Conservation (phyloP, 2,113 vertebrate genomes). For the Sitta europaea region DNA sequence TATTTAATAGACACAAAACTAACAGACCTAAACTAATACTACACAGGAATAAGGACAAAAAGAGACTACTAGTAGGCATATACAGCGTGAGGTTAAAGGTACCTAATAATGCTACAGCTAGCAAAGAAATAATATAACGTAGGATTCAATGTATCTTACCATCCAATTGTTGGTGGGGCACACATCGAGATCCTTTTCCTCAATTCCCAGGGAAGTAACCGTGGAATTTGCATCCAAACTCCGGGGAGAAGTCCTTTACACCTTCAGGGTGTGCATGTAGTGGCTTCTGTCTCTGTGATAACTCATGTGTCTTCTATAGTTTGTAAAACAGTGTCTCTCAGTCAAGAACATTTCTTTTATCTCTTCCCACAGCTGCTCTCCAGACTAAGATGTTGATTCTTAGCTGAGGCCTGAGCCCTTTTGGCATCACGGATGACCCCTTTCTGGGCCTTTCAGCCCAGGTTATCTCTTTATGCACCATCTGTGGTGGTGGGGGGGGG, state of each 20-base stretch:
- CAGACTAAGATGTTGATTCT: too few relatives aligned
- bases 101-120: not conserved
- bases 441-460: too few relatives aligned
- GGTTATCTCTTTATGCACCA: too few relatives aligned
- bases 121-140: not conserved
- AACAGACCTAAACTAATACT: not conserved
- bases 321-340: not conserved
- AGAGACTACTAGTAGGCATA: not conserved
- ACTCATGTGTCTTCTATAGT: not conserved
- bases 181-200: not conserved
- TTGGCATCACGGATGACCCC: too few relatives aligned
- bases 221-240: not conserved
- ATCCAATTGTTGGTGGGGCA: not conserved
- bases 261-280: not conserved
- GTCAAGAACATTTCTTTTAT: too few relatives aligned
- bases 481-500: too few relatives aligned
- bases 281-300: not conserved
- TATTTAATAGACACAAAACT: not conserved
- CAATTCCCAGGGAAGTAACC: too few relatives aligned
- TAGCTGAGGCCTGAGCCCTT: too few relatives aligned
- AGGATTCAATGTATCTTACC: not conserved
- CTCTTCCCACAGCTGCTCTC: too few relatives aligned
- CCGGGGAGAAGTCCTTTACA: not conserved
- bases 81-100: rapidly evolving
- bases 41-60: not conserved